Evolutionary conservation across 1,140 invertebrate species (phyloP), one percentile per base, ranked within the genome.

Genomic region (Drosophila truncata): DNA sequence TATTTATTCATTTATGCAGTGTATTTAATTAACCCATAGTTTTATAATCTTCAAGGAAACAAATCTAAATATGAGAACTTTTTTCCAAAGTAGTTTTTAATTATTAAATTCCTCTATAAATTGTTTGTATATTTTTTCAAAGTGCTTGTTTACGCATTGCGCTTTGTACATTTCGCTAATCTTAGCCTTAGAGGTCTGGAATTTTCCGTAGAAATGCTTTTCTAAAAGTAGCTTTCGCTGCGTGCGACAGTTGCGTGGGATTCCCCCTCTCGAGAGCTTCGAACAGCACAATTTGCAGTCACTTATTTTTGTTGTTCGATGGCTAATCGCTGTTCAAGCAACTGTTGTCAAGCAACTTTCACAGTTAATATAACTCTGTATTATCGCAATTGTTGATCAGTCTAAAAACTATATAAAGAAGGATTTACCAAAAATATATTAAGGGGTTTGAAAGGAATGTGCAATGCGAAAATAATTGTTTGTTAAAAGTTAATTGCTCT

Each of bases 251-350:
- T 61, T 52, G 58, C 42, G 44, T 61, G 27, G 58, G 42, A 18
- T 25, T 46, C 8, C 37, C 57, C 27, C 59, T 27, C 3, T 52
- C 5, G 50, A 23, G 44, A 10, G 2, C 4, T 61, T 20, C 14
- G 7, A 50, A 31, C 52, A 55, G 7, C 14, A 31, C 52, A 61
- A 52, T 61, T 61, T 61, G 58, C 42, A 50, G 58, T 33, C 20
- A n/a, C 42, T 52, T 61, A 50, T 52, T 20, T 50, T 18, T 31
- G 27, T 31, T 20, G 7, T 47, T 31, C 27, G 42, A 23, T 50
- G 8, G 31, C 18, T 55, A 55, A 55, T 55, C 31, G 31, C 31
- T 23, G 20, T 55, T n/a, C n/a, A n/a, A n/a, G n/a, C n/a, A n/a
- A n/a, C 8, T 35, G 31, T 35, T 55, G 52, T 55, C 31, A 35